Evolutionary conservation across 2,113 vertebrate species (phyloP).

Genomic region (Tylochromis polylepis): DNA sequence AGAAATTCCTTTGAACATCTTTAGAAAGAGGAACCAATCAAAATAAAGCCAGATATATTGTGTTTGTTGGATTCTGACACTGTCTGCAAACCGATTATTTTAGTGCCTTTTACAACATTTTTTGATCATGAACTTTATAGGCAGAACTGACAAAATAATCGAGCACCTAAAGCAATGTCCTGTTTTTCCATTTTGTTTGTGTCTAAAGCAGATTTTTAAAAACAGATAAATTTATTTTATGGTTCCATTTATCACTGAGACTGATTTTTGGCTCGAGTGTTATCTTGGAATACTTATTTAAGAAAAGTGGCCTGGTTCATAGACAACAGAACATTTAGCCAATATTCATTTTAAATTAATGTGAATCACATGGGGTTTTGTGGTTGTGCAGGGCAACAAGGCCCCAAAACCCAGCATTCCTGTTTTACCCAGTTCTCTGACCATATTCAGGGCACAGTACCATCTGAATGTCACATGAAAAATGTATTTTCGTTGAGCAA

Average conservation of each 20-base stretch:
- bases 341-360: background rate
- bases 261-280: background rate
- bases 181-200: background rate
- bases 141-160: background rate
- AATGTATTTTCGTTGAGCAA: conserved; percentile 36
- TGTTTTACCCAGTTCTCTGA: conserved; percentile 5
- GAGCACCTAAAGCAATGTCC: background rate
- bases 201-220: background rate
- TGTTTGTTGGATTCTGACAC: background rate
- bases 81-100: background rate
- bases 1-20: background rate
- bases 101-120: background rate
- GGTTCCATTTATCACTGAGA: background rate
- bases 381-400: background rate
- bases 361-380: background rate
- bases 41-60: background rate
- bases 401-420: conserved; percentile 6
- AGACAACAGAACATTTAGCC: background rate
- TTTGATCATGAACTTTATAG: background rate
- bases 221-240: background rate
- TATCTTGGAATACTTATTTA: background rate
- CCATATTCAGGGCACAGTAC: conserved; percentile 19
- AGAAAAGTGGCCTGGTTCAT: background rate
- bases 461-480: conserved; percentile 60
- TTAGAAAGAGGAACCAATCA: background rate